Base-by-base conservation (phyloP, 2,113 vertebrate genomes). In the Callipepla californica region DNA sequence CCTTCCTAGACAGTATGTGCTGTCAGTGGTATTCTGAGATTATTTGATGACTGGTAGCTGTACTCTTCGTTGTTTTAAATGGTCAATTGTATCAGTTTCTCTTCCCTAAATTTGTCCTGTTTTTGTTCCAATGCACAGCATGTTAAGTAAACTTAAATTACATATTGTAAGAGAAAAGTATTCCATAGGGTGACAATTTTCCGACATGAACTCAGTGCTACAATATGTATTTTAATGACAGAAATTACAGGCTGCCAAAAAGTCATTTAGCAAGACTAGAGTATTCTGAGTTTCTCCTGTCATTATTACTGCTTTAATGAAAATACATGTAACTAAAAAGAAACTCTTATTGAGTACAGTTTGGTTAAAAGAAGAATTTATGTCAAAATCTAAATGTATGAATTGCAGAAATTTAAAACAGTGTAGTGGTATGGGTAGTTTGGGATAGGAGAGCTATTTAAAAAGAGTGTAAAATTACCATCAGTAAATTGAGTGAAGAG, bases 201-300 rank as follows among this genome's bases (percentile, higher is more conserved):
- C 67, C 79, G 38, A 69, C 55, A 30, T 85, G 84, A 93, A 92
- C 72, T 93, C 70, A 87, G 34, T 92, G 62, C 75, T 81, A 89
- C 93, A 94, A 85, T 87, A 73, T 94, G 80, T 96, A 92, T 96
- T 94, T 92, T 95, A 95, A 92, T 96, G 88, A 91, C 93, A 93
- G 86, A 95, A 96, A 96, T 96, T 89, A 44, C 18, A 97, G 81
- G 67, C 83, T 97, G 95, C 95, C 94, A 94, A 25, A 73, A 20
- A 78, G 67, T 93, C 80, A 91, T 93, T 95, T 82, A 90, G 77
- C 73, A 92, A 94, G 53, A 69, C 55, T 89, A 26, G 63, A 94
- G 75, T 89, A 88, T 87, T 96, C 47, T 78, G 63, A 84, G 57
- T 79, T 91, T 90, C 85, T 92, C n/a, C 76, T 93, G 72, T 78